Percentiles rank a stretch among this genome's conserved stretches.
These are phyloP conservation scores for Brachypalpus laphriformis DNA, from an alignment of 2,888 invertebrate genomes.

Conservation along the genomic window DNA sequence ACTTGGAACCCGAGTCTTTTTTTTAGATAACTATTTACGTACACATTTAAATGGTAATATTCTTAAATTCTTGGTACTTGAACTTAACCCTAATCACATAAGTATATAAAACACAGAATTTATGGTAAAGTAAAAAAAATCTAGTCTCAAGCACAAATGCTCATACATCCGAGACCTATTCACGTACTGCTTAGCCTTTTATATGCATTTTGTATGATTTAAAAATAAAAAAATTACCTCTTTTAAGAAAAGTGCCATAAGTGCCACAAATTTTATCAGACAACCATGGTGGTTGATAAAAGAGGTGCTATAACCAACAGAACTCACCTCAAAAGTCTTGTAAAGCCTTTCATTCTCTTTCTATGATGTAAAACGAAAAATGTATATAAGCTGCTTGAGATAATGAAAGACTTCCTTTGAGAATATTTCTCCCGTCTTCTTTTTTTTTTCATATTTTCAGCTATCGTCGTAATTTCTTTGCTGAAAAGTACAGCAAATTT, in stretches of 20 bases:
- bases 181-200: not conserved
- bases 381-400: constrained; percentile 39
- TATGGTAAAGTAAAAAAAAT: too few species aligned
- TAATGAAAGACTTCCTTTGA: constrained; percentile 47
- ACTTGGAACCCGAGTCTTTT: too few species aligned
- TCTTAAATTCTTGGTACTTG: too few species aligned
- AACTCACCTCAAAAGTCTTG: constrained; percentile 18
- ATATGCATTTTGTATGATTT: not conserved
- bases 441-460: not conserved
- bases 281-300: not conserved
- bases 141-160: too few species aligned
- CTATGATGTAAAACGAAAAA: not conserved
- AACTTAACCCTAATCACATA: too few species aligned
- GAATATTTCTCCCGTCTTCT: constrained; percentile 18
- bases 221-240: not conserved
- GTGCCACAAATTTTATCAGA: constrained; percentile 22
- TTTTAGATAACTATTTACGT: too few species aligned
- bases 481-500: constrained; percentile 49
- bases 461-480: constrained; percentile 25
- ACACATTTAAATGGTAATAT: too few species aligned
- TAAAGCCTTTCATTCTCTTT: constrained; percentile 19
- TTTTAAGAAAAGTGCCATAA: constrained; percentile 16
- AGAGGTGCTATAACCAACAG: constrained; percentile 26
- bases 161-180: not conserved
- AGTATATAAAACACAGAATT: too few species aligned